Base-by-base conservation (phyloP, 2,888 invertebrate species). In the Notodonta dromedarius region DNA sequence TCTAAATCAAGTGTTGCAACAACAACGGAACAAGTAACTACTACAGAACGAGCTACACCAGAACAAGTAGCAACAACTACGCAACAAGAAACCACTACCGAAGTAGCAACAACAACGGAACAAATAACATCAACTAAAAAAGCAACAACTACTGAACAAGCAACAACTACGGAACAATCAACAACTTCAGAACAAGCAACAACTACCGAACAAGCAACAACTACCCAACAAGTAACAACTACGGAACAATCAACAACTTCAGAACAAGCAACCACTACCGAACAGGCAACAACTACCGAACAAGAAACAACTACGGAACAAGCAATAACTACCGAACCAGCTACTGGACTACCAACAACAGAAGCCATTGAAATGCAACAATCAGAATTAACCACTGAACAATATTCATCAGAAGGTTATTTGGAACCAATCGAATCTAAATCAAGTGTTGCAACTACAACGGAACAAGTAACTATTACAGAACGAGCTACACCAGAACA, bases 111-210 rank as follows among this genome's bases (percentile, higher is more conserved):
- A 11, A 42, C 42, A 11, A 4, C 42, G 4, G 42, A 42, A 42
- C 42, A 11, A 11, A 11, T 4, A 11, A 42, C 42, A 11, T 9
- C 42, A 11, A 11, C 42, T 0, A 11, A 42, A 11, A 5, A 42
- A 42, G 9, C 42, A 52, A 52, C 52, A 16, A 52, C 42, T 11
- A 42, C 48, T n/a, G 48, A 58, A 44, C 44, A 35, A 35, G 35
- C 35, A 16, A 48, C 55, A 2, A 65, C 68, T 6, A 59, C 52
- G 9, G 58, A 42, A 24, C 44, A 42, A 42, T 11, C 42, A 9
- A 42, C 42, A 35, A 54, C 40, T 4, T 39, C 54, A 4, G 48
- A 40, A 40, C 40, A 40, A 40, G 40, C 7, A 8, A 42, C 11
- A 42, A 42, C 42, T 11, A 42, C 42, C 0, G 42, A 11, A 11